These are phyloP conservation scores for Rhagophthalmus giganteus DNA, from an alignment of 2,888 invertebrate species.

Conservation along the genomic window DNA sequence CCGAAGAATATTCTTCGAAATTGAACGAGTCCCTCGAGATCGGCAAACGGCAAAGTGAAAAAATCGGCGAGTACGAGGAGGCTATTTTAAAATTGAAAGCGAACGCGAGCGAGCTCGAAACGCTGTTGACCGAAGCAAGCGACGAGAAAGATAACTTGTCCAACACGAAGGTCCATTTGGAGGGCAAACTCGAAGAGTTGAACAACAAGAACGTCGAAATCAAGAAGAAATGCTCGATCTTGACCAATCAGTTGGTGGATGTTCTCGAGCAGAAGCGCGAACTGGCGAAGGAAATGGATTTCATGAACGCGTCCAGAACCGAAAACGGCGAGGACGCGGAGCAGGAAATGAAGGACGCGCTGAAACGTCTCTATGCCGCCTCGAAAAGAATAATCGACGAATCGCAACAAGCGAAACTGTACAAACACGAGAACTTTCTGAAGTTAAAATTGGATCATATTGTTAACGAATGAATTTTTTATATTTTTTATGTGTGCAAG, in stretches of 20 bases:
- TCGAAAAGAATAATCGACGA: background rate
- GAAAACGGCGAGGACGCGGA: background rate
- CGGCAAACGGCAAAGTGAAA: background rate
- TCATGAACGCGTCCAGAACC: background rate
- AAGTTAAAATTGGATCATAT: no score
- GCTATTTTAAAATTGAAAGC: background rate
- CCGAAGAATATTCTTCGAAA: background rate
- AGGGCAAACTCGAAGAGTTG: background rate
- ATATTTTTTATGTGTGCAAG: no score
- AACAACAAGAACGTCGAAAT: background rate
- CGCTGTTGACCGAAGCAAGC: background rate
- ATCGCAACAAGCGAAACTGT: background rate
- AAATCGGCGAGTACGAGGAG: background rate
- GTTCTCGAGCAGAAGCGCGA: background rate
- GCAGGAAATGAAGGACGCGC: background rate
- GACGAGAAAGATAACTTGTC: background rate
- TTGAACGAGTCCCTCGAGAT: background rate
- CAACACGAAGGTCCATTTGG: background rate
- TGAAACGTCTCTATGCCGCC: background rate
- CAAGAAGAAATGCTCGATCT: background rate
- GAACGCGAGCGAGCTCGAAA: background rate
- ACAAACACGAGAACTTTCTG: background rate
- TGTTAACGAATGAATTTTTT: no score
- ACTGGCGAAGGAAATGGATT: background rate
- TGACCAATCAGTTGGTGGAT: background rate